These are phyloP conservation scores for Sphecodes monilicornis DNA, from an alignment of 2,888 invertebrate species.

Conservation along the genomic window DNA sequence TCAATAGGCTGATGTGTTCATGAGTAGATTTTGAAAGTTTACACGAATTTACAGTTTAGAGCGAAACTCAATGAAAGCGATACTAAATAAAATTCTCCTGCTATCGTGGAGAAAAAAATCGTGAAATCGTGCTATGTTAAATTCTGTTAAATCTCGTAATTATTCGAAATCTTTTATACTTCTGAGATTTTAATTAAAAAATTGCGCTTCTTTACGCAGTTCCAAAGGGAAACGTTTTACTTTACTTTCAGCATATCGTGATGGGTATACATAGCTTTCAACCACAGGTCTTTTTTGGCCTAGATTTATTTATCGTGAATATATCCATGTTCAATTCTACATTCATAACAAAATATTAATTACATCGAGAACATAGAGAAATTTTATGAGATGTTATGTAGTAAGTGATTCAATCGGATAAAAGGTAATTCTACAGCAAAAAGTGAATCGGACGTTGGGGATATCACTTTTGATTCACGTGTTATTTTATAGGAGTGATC, in stretches of 20 bases:
- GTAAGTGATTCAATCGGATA: not conserved
- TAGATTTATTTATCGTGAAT: not conserved
- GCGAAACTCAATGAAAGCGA: not conserved
- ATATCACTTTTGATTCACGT: too few relatives aligned
- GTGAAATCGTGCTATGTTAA: not conserved
- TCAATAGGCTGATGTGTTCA: not conserved
- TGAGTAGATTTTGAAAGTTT: not conserved
- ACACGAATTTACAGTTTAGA: not conserved
- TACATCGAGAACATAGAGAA: not conserved
- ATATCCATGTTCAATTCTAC: not conserved
- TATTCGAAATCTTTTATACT: not conserved
- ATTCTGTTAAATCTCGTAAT: not conserved
- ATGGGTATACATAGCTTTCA: constrained; percentile 38
- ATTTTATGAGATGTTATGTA: not conserved
- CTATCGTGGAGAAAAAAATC: not conserved
- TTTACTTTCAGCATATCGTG: constrained; percentile 1
- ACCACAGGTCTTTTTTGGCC: not conserved
- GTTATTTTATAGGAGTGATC: too few relatives aligned
- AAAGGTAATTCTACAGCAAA: not conserved
- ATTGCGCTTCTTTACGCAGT: not conserved
- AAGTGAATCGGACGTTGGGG: too few relatives aligned
- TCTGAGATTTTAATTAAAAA: not conserved
- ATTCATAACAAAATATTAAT: not conserved
- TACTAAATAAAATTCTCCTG: not conserved
- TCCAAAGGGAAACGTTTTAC: too few relatives aligned